A percentile compares a stretch with the other conserved stretches of the same genome.
phyloP scores from a whole-genome alignment of 1,140 invertebrate genomes.

The Drosophila parabipectinata region DNA sequence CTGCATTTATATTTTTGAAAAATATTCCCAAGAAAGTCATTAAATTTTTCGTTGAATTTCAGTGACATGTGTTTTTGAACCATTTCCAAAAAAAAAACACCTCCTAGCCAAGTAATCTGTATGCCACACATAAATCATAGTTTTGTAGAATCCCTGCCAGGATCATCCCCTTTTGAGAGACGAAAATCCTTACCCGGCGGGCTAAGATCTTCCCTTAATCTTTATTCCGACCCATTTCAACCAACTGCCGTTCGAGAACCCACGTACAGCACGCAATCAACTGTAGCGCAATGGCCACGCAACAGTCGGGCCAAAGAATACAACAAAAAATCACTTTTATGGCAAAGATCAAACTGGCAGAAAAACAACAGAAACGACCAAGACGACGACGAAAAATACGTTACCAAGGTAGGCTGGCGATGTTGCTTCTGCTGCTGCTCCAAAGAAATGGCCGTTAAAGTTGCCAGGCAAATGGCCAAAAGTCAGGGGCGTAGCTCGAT shows the following conservation, averaged over 20 bases:
- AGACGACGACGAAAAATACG: conserved; percentile 63
- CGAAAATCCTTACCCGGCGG: neutral
- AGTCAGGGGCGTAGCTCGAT: conserved; percentile 66
- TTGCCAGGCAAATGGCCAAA: conserved; percentile 78
- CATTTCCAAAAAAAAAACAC: neutral
- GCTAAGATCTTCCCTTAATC: conserved; percentile 30
- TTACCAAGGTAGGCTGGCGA: conserved; percentile 63
- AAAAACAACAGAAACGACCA: conserved; percentile 39
- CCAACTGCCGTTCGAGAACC: conserved; percentile 44
- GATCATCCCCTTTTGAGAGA: conserved; percentile 31
- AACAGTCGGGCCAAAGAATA: conserved; percentile 59
- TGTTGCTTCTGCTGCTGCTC: conserved; percentile 25
- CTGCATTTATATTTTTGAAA: neutral
- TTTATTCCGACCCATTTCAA: conserved; percentile 18
- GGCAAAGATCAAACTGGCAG: conserved; percentile 80
- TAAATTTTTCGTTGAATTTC: neutral
- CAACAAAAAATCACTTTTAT: conserved; percentile 77
- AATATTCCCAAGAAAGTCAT: neutral
- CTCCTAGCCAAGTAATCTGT: conserved; percentile 6
- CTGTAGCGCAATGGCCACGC: conserved; percentile 77
- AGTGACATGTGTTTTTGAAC: neutral
- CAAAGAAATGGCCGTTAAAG: conserved; percentile 80
- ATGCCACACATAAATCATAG: neutral
- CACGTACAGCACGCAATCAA: conserved; percentile 72
- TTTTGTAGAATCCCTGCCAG: conserved; percentile 2